A percentile compares a stretch with the other conserved stretches of the same genome.
Evolutionary conservation across 2,888 invertebrate species (phyloP).

Genomic region (Sinelater perroti): DNA sequence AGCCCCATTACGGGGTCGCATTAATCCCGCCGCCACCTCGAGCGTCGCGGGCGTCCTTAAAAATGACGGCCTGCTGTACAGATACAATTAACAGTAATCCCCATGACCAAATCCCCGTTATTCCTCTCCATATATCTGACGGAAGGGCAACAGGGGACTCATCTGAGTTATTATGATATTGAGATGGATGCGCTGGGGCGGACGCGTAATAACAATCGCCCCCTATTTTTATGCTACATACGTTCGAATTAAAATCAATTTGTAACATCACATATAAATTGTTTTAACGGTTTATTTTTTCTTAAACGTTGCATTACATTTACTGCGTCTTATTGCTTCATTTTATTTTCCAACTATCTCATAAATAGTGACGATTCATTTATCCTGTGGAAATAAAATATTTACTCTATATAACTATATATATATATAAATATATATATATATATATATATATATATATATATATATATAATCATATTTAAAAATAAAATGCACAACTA

Average conservation of each 20-base stretch:
- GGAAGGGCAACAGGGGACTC: slow-evolving; percentile 55
- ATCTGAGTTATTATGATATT: slow-evolving; percentile 56
- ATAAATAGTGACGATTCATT: too few species aligned
- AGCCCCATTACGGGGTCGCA: slow-evolving; percentile 40
- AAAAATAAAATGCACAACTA: too few species aligned
- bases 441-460: too few species aligned
- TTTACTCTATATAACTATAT: too few species aligned
- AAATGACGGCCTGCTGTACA: slow-evolving; percentile 50
- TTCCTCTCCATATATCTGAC: slow-evolving; percentile 56
- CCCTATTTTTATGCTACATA: too few species aligned
- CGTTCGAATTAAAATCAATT: too few species aligned
- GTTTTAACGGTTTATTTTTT: too few species aligned
- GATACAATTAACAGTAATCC: slow-evolving; percentile 58
- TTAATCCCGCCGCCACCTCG: slow-evolving; percentile 37
- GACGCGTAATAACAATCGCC: too few species aligned
- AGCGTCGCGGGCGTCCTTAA: slow-evolving; percentile 44
- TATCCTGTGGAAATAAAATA: too few species aligned
- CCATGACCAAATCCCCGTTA: slow-evolving; percentile 54
- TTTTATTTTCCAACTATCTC: neutral
- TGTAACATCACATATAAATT: too few species aligned
- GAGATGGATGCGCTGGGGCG: slow-evolving; percentile 56
- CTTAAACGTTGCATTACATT: neutral
- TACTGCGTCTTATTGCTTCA: neutral
- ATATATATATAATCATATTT: too few species aligned
- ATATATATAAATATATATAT: too few species aligned